Conservation (phyloP, 2,113 vertebrate species). For the Nanorana parkeri region DNA sequence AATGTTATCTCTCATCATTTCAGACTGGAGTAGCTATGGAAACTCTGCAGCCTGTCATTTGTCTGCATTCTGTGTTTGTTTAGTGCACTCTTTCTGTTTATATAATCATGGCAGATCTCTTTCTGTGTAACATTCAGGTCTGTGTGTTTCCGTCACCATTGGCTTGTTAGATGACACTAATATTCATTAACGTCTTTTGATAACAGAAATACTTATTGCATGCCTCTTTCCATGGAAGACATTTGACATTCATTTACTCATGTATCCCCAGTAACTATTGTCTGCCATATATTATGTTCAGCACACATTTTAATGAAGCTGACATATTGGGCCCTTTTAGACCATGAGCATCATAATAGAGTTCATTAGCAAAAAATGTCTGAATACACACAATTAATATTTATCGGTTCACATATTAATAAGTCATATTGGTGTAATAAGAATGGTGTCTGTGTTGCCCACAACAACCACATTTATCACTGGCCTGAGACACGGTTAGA, state of each 20-base stretch:
- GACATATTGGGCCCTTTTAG: background rate
- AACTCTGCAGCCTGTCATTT: constrained; percentile 8
- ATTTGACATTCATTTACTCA: constrained; percentile 28
- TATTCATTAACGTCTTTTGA: constrained; percentile 36
- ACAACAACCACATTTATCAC: too few relatives aligned
- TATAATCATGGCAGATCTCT: background rate
- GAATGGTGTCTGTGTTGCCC: too few relatives aligned
- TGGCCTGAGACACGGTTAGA: too few relatives aligned
- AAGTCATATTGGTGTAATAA: too few relatives aligned
- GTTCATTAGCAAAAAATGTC: too few relatives aligned
- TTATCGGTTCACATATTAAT: too few relatives aligned
- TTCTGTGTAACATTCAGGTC: constrained; percentile 3
- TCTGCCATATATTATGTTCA: background rate
- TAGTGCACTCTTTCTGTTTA: constrained; percentile 5
- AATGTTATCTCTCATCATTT: constrained; percentile 39
- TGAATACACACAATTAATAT: too few relatives aligned
- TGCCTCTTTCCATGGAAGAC: background rate
- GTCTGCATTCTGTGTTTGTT: constrained; percentile 13
- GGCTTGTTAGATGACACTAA: constrained; percentile 14
- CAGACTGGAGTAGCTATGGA: constrained; percentile 34
- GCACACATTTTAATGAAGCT: background rate
- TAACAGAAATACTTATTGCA: constrained; percentile 20
- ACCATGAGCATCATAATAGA: background rate
- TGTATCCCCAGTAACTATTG: constrained; percentile 16
- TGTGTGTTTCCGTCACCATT: background rate